These are phyloP conservation scores for Merodon equestris DNA, from an alignment of 2,888 invertebrate genomes.

Conservation along the genomic window DNA sequence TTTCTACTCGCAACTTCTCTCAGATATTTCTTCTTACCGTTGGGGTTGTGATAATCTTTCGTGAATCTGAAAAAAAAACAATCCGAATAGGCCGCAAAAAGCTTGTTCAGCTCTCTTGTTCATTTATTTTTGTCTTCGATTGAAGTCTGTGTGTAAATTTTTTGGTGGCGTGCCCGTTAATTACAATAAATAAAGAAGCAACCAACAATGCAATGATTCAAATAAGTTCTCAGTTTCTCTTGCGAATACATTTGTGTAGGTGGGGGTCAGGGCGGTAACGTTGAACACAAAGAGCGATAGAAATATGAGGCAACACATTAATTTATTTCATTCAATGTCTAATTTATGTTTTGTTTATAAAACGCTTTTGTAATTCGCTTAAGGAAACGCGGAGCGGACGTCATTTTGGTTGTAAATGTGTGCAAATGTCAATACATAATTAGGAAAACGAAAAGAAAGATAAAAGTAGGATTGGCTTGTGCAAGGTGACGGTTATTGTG, in stretches of 20 bases:
- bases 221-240: too few species aligned
- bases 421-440: constrained; percentile 55
- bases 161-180: constrained; percentile 60
- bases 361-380: constrained; percentile 2
- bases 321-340: constrained; percentile 32
- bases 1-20: constrained; percentile 25
- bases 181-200: constrained; percentile 65
- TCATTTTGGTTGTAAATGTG: neutral
- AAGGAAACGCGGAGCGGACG: too few species aligned
- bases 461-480: too few species aligned
- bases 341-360: constrained; percentile 54
- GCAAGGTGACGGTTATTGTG: constrained; percentile 4
- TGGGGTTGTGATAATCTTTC: neutral
- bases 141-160: constrained; percentile 61
- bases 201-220: constrained; percentile 33
- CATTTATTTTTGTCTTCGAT: constrained; percentile 27
- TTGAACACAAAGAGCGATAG: constrained; percentile 2
- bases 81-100: constrained; percentile 33
- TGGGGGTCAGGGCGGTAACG: too few species aligned
- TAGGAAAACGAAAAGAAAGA: constrained; percentile 17
- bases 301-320: constrained; percentile 47
- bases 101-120: constrained; percentile 9
- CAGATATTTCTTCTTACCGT: constrained; percentile 8
- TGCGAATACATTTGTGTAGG: too few species aligned
- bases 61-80: too few species aligned